Conservation (phyloP, 2,797 vertebrate genomes). For the Molossus alvarezi region DNA sequence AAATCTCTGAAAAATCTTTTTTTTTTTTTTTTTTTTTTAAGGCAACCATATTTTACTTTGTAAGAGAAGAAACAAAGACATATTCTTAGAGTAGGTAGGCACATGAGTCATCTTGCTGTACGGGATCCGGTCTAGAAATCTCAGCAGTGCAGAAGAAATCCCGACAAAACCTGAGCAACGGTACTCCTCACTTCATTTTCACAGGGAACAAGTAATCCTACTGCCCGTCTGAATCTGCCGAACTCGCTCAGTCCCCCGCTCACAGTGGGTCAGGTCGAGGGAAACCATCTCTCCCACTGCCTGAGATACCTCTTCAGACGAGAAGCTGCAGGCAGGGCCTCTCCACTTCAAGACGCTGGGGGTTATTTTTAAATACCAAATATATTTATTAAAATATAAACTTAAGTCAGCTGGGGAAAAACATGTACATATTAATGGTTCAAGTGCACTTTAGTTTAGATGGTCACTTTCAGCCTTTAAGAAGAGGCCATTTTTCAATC, state of each 20-base stretch:
- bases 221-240: not conserved
- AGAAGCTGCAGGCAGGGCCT: not conserved
- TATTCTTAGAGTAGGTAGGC: constrained; percentile 42
- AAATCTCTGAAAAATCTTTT: constrained; percentile 66
- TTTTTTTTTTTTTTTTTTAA: not conserved
- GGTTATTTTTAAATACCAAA: constrained; percentile 18
- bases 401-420: constrained; percentile 50
- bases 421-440: not conserved
- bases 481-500: constrained; percentile 15
- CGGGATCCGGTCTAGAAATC: constrained; percentile 29
- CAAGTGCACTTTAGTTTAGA: constrained; percentile 3
- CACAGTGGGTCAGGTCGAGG: not conserved
- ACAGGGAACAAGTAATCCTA: not conserved
- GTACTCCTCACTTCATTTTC: not conserved
- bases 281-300: not conserved
- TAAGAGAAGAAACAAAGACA: constrained; percentile 56
- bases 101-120: constrained; percentile 42
- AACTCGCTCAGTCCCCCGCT: not conserved
- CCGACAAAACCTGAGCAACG: not conserved
- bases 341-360: not conserved
- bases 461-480: constrained; percentile 15
- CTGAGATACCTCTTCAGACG: not conserved
- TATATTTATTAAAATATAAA: constrained; percentile 38
- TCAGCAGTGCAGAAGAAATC: constrained; percentile 40
- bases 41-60: constrained; percentile 51